Evolutionary conservation across 2,888 invertebrate species (phyloP).

Genomic region (Drosophila algonquin): DNA sequence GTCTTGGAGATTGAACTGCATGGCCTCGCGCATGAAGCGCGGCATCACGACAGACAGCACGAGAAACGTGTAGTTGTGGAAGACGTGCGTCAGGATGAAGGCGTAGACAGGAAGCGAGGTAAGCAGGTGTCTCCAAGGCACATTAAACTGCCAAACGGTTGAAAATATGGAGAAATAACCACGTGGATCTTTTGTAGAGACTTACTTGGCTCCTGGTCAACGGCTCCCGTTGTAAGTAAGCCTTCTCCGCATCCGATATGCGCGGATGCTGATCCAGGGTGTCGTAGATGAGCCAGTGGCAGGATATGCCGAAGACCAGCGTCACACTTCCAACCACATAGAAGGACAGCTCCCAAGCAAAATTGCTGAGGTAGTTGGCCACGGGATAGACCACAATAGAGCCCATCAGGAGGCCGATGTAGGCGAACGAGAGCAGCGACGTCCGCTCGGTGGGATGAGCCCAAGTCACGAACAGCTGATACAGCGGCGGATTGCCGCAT

Average conservation of each 20-base stretch:
- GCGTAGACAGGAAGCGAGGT: slow-evolving; percentile 84
- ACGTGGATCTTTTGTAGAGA: neutral
- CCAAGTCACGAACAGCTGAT: slow-evolving; percentile 83
- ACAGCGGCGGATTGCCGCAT: slow-evolving; percentile 81
- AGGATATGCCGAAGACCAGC: slow-evolving; percentile 73
- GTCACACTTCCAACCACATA: slow-evolving; percentile 84
- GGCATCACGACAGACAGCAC: slow-evolving; percentile 83
- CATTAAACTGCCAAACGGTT: slow-evolving; percentile 62
- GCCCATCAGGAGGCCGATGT: slow-evolving; percentile 84
- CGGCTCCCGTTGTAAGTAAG: slow-evolving; percentile 66
- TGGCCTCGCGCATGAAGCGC: slow-evolving; percentile 84
- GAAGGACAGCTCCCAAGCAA: slow-evolving; percentile 87
- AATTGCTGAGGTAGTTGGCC: slow-evolving; percentile 86
- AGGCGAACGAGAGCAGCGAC: slow-evolving; percentile 83
- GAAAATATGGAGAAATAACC: neutral
- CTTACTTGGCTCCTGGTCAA: slow-evolving; percentile 52
- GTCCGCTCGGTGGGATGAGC: slow-evolving; percentile 83
- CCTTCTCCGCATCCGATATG: slow-evolving; percentile 84
- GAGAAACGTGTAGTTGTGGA: slow-evolving; percentile 84
- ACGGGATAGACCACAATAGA: slow-evolving; percentile 85
- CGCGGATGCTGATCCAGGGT: slow-evolving; percentile 85
- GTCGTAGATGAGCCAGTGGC: slow-evolving; percentile 84
- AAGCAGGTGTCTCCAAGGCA: slow-evolving; percentile 85
- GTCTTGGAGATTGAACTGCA: slow-evolving; percentile 82
- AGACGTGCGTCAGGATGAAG: slow-evolving; percentile 84